A percentile compares a stretch with the other conserved stretches of the same genome.
phyloP scores from a whole-genome alignment of 1,140 invertebrate genomes.

The Leptinotarsa texana region DNA sequence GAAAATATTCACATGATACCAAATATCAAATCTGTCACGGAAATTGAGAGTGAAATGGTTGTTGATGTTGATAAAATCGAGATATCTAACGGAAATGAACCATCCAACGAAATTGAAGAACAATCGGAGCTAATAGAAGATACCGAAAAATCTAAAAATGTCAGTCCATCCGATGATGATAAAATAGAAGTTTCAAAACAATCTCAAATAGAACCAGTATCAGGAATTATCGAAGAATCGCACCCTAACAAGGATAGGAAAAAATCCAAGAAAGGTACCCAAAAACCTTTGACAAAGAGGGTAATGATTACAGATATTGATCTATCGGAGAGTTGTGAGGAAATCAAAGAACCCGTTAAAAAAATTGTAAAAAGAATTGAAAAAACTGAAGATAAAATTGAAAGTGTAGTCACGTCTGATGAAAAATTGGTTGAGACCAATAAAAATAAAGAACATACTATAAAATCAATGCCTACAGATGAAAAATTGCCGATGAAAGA shows the following conservation, averaged over 20 bases:
- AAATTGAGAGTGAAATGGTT: conserved; percentile 38
- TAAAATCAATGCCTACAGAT: conserved; percentile 6
- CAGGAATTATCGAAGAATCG: background rate
- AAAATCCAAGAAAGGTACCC: conserved; percentile 41
- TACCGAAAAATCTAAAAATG: background rate
- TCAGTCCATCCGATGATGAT: background rate
- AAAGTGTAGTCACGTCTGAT: background rate
- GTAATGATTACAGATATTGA: conserved; percentile 50
- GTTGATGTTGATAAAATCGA: conserved; percentile 26
- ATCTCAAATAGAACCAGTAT: background rate
- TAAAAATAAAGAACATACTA: conserved; percentile 8
- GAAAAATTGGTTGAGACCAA: background rate
- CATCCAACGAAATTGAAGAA: background rate
- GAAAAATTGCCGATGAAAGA: background rate
- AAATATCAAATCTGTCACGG: conserved; percentile 34
- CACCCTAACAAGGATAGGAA: conserved; percentile 35
- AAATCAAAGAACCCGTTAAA: conserved; percentile 32
- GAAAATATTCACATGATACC: conserved; percentile 11
- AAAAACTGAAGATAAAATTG: conserved; percentile 18
- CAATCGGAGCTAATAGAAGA: background rate
- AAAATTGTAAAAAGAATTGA: conserved; percentile 29
- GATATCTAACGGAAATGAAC: background rate
- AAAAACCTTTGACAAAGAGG: conserved; percentile 41
- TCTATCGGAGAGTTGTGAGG: conserved; percentile 27
- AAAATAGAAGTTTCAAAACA: conserved; percentile 5